phyloP scores from a whole-genome alignment of 2,888 invertebrate genomes.

The Gerris lacustris region DNA sequence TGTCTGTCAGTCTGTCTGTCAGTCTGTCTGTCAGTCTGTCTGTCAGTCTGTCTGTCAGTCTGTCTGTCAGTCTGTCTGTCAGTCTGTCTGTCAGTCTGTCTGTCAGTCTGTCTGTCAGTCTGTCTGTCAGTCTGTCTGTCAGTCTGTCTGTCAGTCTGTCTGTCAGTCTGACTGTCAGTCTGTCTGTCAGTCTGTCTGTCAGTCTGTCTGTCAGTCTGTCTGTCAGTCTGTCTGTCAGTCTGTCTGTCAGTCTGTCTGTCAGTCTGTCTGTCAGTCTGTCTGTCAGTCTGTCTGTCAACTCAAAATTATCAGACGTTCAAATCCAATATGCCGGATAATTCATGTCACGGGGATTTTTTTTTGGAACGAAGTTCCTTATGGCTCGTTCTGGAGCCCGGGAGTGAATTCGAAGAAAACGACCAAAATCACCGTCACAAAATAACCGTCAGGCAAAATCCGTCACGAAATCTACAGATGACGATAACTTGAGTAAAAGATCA shows the following conservation, averaged over 20 bases:
- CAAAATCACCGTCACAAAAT: too few species aligned
- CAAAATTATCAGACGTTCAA: too few species aligned
- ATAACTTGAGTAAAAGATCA: too few species aligned
- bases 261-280: conserved; percentile 14
- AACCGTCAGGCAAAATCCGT: too few species aligned
- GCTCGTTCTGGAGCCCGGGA: too few species aligned
- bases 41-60: conserved; percentile 17
- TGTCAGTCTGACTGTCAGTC: conserved; percentile 18
- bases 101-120: conserved; percentile 18
- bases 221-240: conserved; percentile 13
- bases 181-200: conserved; percentile 16
- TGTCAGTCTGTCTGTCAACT: conserved; percentile 10
- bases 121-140: conserved; percentile 20
- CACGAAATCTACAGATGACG: too few species aligned
- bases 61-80: conserved; percentile 17
- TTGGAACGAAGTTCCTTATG: too few species aligned
- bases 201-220: conserved; percentile 13
- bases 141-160: conserved; percentile 20
- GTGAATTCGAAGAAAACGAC: too few species aligned
- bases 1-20: conserved; percentile 19
- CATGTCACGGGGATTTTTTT: too few species aligned
- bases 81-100: conserved; percentile 19
- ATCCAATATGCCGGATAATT: too few species aligned
- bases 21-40: conserved; percentile 17
- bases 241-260: conserved; percentile 13